Percentiles rank a stretch among this genome's conserved stretches.
Evolutionary conservation across 2,888 invertebrate genomes (phyloP).

Genomic region (Disparrhopalites patrizii): DNA sequence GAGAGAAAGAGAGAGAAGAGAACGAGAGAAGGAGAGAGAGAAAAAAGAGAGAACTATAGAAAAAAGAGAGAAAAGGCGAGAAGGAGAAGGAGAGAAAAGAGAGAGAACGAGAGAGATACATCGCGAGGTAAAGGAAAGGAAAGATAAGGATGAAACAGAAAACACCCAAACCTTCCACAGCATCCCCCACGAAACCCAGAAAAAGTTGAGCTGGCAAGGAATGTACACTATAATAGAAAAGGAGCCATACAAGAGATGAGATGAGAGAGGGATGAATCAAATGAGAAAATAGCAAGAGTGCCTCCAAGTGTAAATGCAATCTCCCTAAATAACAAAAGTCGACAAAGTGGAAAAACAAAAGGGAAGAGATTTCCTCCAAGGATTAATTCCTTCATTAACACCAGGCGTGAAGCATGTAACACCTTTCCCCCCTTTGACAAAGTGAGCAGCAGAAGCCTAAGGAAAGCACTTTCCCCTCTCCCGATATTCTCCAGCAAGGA

Average conservation of each 20-base stretch:
- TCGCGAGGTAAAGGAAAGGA: too few relatives aligned
- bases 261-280: conserved; percentile 19
- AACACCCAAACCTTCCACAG: not conserved
- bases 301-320: conserved; percentile 31
- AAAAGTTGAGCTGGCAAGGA: too few relatives aligned
- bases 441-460: not conserved
- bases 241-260: not conserved
- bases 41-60: too few relatives aligned
- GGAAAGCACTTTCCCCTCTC: not conserved
- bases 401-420: conserved; percentile 13
- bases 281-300: conserved; percentile 28
- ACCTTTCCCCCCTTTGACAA: conserved; percentile 6
- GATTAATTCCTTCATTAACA: conserved; percentile 40
- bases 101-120: too few relatives aligned
- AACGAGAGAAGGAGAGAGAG: too few relatives aligned
- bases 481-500: not conserved
- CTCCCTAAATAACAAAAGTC: conserved; percentile 36
- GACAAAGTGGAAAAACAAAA: conserved; percentile 40
- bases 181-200: too few relatives aligned
- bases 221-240: too few relatives aligned
- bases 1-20: conserved; percentile 2
- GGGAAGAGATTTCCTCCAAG: conserved; percentile 35
- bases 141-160: not conserved
- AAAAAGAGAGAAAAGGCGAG: not conserved
- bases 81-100: not conserved